Conservation (phyloP, 2,888 invertebrate genomes). For the Ectemnius lituratus region DNA sequence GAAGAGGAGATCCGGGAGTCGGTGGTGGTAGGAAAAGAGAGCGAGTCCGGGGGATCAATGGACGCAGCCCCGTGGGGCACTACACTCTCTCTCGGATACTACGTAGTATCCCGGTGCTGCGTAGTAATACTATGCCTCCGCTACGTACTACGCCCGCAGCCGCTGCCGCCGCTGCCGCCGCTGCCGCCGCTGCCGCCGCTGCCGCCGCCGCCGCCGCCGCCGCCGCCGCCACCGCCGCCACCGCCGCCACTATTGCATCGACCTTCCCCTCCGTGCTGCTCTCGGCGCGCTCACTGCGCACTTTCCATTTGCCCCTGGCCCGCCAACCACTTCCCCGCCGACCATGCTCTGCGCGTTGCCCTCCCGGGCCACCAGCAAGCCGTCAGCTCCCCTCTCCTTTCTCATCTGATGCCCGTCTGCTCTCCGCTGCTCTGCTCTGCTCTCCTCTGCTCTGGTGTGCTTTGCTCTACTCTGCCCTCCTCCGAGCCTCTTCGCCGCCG, state of each 20-base stretch:
- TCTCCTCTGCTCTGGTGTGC: neutral
- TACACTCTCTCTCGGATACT: constrained; percentile 66
- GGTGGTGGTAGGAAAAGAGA: constrained; percentile 29
- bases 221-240: too few relatives aligned
- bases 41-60: constrained; percentile 69
- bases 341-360: neutral
- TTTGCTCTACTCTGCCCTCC: neutral
- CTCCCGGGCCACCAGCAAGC: neutral
- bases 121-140: constrained; percentile 63
- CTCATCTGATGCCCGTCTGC: neutral
- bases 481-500: neutral
- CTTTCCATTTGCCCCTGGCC: constrained; percentile 13
- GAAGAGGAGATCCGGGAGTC: constrained; percentile 31
- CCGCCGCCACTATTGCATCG: constrained; percentile 53
- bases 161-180: constrained; percentile 51
- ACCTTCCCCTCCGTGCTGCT: constrained; percentile 13
- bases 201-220: constrained; percentile 34
- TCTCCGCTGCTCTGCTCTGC: constrained; percentile 5
- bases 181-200: constrained; percentile 52
- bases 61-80: constrained; percentile 72
- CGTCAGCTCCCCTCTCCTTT: constrained; percentile 8
- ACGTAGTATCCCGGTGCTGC: constrained; percentile 65
- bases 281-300: constrained; percentile 1
- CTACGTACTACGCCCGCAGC: constrained; percentile 60
- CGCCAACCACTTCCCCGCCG: constrained; percentile 3